Evolutionary conservation across 1,140 invertebrate species (phyloP), one percentile per base, ranked within the genome.

Genomic region (Ceratosolen fusciceps): DNA sequence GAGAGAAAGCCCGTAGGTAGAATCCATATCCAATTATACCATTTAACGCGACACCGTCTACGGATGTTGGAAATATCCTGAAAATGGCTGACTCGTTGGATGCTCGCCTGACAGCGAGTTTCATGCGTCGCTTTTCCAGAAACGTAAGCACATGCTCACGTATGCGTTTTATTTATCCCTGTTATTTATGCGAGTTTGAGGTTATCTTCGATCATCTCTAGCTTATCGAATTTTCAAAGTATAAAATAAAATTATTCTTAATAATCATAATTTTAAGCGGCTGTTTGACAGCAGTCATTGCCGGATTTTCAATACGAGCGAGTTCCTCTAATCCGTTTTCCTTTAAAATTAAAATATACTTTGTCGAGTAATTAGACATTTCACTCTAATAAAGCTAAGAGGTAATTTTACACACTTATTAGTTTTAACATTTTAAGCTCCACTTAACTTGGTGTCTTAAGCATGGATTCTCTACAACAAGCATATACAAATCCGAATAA

Each of bases 11-110:
- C 52, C 70, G 21, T 29, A 56, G 70, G 29, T n/a, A 37, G 10
- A 52, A 31, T 56, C 52, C 49, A 37, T 37, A 72, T 72, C 52
- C 70, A 72, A 72, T 72, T 72, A 72, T 72, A n/a, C 29, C 26
- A 56, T 72, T 72, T 72, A 72, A 72, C 56, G 70, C 29, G 29
- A 56, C 70, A 72, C 49, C 49, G 49, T 19, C 21, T 19, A 19
- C 9, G 49, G 49, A 52, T 19, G 49, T 24, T 34, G 39, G 26
- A 74, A 74, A 74, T 74, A 74, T 74, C 62, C 73, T 43, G 29
- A 62, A 74, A 74, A 74, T 31, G 37, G 19, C 73, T 39, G 49
- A 52, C 49, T 21, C 10, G 10, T 52, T 3, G 9, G 49, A 7
- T 19, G 49, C 49, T 52, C 14, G 49, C 14, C 49, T 19, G 49